A percentile compares a stretch with the other conserved stretches of the same genome.
Evolutionary conservation across 2,797 vertebrate genomes (phyloP).

Genomic region (Forpus xanthops): DNA sequence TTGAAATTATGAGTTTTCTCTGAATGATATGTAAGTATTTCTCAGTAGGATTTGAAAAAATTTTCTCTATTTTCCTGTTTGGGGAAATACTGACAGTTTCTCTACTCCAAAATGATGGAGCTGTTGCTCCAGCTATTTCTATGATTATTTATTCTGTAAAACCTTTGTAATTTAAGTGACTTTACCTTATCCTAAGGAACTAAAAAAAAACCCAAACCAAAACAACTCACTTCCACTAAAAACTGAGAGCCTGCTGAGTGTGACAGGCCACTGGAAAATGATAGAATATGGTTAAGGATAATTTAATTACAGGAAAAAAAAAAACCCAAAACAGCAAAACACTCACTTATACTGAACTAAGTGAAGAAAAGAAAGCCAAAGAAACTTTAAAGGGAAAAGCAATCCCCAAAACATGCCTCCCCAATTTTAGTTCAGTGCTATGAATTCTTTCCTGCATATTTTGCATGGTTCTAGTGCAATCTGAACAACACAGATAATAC

Average conservation of each 20-base stretch:
- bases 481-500: background rate
- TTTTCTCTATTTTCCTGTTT: background rate
- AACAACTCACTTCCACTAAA: background rate
- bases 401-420: accelerated
- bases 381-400: background rate
- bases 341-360: background rate
- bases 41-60: background rate
- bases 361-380: background rate
- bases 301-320: background rate
- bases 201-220: background rate
- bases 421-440: background rate
- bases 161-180: background rate
- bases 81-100: background rate
- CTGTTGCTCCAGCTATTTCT: background rate
- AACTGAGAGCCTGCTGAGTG: background rate
- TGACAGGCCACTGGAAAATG: background rate
- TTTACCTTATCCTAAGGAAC: background rate
- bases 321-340: background rate
- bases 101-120: background rate
- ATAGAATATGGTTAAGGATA: background rate
- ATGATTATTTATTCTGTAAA: background rate
- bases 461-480: background rate
- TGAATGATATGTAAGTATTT: background rate
- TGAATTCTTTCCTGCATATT: background rate
- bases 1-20: background rate